Evolutionary conservation across 64 coral and sea anemone genomes (phyloP), one percentile per base, ranked within the genome.

Genomic region (Montipora cactus): DNA sequence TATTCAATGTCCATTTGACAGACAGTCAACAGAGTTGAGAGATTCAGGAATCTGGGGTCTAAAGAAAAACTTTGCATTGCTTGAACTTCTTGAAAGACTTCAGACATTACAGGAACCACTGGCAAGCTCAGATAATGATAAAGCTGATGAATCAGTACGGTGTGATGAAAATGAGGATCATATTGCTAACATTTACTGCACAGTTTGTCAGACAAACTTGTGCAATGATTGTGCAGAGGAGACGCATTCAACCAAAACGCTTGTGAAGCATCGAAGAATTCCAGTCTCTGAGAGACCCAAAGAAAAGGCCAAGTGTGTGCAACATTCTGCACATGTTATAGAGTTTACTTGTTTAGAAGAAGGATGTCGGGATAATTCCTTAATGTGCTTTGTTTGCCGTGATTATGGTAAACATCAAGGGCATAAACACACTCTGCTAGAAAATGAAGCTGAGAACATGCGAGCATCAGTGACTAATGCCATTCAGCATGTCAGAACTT

Each of bases 111-210:
- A 47, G 49, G 90, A 91, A 50, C 96, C 96, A 48, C 89, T 79
- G 19, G 90, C 79, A 50, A 49, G 75, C 19, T 62, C 90, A 66
- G 93, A 98, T 47, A 80, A 28, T 22, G 94, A 98, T 45, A 81
- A 19, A 5, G 82, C 72, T 9, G 93, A 95, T 91, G 96, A 94
- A n/a, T 58, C 89, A 37, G 89, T 93, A 7, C 61, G 89, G n/a
- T 98, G 96, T 93, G 96, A 98, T 93, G 96, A 98, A 79, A 98
- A 98, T 90, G 96, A 98, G 46, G 96, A 98, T 5, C 96, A 98
- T 11, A 95, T 52, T 67, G 96, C 96, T 4, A 89, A 58, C 13
- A 67, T 95, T 5, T 98, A 95, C 59, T 98, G 96, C 47, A 98
- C 96, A 55, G 94, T 98, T 5, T 98, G 96, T 81, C 74, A 94